Percentiles rank a stretch among this genome's conserved stretches.
Conservation (phyloP, 2,113 vertebrate genomes). For the Edolisoma coerulescens region DNA sequence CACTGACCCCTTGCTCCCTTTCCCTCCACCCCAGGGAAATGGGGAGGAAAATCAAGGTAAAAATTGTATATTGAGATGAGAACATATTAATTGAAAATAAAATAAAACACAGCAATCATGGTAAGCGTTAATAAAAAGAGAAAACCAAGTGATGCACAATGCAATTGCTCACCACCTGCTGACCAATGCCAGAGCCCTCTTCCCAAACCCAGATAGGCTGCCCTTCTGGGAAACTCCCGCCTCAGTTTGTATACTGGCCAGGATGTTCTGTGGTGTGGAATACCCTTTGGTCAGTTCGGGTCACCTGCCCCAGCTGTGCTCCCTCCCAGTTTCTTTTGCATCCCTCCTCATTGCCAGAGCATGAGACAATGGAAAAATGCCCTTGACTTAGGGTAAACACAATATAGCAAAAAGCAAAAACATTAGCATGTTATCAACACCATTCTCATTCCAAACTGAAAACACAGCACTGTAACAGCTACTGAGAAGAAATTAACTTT, state of each 20-base stretch:
- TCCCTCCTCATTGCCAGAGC: not conserved
- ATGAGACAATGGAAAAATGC: not conserved
- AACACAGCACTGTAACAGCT: not conserved
- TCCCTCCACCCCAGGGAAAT: rapidly evolving
- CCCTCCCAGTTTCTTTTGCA: not conserved
- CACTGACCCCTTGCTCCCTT: rapidly evolving
- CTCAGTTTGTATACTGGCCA: not conserved
- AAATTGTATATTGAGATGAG: not conserved
- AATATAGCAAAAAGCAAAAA: not conserved
- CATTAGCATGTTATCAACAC: not conserved
- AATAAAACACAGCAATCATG: not conserved
- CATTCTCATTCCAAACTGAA: not conserved
- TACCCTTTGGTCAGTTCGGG: rapidly evolving
- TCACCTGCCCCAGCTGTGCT: not conserved
- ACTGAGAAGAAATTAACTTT: not conserved
- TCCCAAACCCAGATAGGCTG: not conserved
- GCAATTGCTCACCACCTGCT: not conserved
- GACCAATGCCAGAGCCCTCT: not conserved
- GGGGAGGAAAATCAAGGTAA: not conserved
- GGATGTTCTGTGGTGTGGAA: not conserved
- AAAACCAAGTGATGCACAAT: not conserved
- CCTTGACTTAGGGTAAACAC: not conserved
- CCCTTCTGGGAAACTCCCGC: not conserved
- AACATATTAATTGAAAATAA: not conserved
- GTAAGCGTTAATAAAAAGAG: not conserved